Evolutionary conservation across 2,888 invertebrate genomes (phyloP).

Genomic region (Archaeoteleia sp.): DNA sequence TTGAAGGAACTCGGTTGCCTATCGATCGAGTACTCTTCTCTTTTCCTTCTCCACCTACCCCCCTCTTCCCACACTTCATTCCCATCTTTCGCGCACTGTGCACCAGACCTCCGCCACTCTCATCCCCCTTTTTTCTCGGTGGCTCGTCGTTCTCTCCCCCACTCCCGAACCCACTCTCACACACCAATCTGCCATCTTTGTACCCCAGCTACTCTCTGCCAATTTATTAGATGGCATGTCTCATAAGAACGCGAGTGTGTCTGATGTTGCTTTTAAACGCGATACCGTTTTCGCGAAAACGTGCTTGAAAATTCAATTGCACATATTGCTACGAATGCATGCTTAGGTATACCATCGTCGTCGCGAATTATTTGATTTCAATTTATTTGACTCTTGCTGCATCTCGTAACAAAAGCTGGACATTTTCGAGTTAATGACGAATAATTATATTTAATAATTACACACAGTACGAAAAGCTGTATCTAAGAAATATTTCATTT

Average conservation of each 20-base stretch:
- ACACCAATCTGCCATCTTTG: slow-evolving; percentile 29
- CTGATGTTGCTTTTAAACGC: slow-evolving; percentile 41
- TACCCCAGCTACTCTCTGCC: slow-evolving; percentile 41
- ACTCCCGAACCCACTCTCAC: no score
- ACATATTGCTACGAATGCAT: slow-evolving; percentile 3
- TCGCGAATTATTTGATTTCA: no score
- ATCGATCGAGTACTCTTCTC: slow-evolving; percentile 64
- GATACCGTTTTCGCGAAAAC: slow-evolving; percentile 25
- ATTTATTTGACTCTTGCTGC: no score
- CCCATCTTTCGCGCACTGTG: slow-evolving; percentile 31
- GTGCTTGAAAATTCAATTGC: slow-evolving; percentile 35
- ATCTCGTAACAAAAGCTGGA: no score
- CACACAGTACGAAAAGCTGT: no score
- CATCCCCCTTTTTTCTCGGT: slow-evolving; percentile 9
- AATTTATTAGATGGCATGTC: slow-evolving; percentile 53
- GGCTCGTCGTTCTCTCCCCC: slow-evolving; percentile 10
- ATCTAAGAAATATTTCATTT: no score
- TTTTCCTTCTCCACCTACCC: slow-evolving; percentile 17
- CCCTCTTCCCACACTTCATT: slow-evolving; percentile 30
- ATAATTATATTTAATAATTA: no score
- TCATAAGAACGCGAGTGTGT: slow-evolving; percentile 37
- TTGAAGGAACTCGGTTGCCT: slow-evolving; percentile 68
- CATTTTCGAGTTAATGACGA: no score
- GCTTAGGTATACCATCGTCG: no score
- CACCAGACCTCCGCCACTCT: not conserved